phyloP scores from a whole-genome alignment of 2,797 vertebrate genomes.

The Basileuterus tristriatus region DNA sequence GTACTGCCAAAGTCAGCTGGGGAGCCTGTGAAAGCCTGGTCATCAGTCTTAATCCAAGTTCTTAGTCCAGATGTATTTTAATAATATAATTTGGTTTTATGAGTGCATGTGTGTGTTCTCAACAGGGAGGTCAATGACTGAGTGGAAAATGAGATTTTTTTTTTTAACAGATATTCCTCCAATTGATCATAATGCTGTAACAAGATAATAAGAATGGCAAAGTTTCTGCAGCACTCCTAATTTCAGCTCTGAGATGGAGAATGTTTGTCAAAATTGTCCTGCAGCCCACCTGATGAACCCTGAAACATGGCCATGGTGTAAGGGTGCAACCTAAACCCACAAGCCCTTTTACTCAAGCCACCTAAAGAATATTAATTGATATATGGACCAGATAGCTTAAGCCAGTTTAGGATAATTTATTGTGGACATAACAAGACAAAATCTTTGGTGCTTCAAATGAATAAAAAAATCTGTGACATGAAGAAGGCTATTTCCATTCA shows the following conservation, averaged over 20 bases:
- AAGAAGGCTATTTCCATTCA: background rate
- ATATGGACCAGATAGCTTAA: background rate
- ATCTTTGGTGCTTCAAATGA: background rate
- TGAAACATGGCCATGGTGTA: background rate
- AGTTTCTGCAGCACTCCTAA: background rate
- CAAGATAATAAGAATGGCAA: background rate
- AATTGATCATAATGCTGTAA: background rate
- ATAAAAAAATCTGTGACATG: background rate
- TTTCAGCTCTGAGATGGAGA: background rate
- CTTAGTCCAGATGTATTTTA: constrained; percentile 41
- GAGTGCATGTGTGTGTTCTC: constrained; percentile 44
- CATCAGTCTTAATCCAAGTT: constrained; percentile 29
- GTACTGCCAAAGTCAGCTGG: constrained; percentile 29
- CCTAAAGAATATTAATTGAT: background rate
- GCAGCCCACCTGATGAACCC: background rate
- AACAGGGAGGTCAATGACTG: constrained; percentile 31
- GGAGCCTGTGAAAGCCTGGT: constrained; percentile 9
- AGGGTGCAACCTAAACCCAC: background rate
- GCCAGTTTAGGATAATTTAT: background rate
- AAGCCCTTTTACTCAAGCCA: background rate
- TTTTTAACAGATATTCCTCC: background rate
- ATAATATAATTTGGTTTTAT: constrained; percentile 44
- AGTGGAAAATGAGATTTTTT: background rate
- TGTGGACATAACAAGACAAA: background rate
- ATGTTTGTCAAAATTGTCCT: background rate